Percentiles rank a stretch among this genome's conserved stretches.
These are phyloP conservation scores for Rhinatrema bivittatum DNA, from an alignment of 2,797 vertebrate genomes.

Conservation along the genomic window DNA sequence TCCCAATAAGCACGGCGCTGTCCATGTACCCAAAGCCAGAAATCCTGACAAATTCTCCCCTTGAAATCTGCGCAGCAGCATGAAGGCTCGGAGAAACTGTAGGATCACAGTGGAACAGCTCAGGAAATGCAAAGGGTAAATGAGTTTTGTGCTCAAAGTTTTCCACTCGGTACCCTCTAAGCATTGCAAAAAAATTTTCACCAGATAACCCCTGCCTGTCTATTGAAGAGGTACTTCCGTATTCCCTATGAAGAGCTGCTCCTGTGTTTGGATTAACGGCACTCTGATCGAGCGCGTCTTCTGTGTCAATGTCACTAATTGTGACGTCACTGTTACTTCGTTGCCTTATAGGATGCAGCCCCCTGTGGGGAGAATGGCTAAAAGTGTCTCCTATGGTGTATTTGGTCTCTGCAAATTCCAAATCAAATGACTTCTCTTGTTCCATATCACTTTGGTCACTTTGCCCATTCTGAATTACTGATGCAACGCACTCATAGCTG, in stretches of 20 bases:
- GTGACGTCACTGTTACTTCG: slow-evolving; percentile 96
- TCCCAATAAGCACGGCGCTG: slow-evolving; percentile 64
- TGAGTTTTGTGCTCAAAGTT: slow-evolving; percentile 69
- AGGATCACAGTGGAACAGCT: slow-evolving; percentile 75
- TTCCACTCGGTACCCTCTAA: slow-evolving; percentile 77
- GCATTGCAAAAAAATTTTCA: slow-evolving; percentile 85
- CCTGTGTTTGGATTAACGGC: slow-evolving; percentile 94
- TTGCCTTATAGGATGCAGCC: slow-evolving; percentile 86
- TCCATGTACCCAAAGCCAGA: slow-evolving; percentile 83
- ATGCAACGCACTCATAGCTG: slow-evolving; percentile 69
- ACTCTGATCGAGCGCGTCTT: slow-evolving; percentile 84
- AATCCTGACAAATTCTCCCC: slow-evolving; percentile 84
- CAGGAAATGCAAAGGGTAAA: slow-evolving; percentile 71
- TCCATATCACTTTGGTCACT: slow-evolving; percentile 66
- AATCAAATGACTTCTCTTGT: slow-evolving; percentile 60
- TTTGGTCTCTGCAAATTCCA: slow-evolving; percentile 69
- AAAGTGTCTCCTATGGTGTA: slow-evolving; percentile 78
- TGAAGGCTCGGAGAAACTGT: slow-evolving; percentile 84
- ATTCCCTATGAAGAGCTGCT: slow-evolving; percentile 86
- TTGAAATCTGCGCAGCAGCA: slow-evolving; percentile 83
- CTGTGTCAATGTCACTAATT: slow-evolving; percentile 91
- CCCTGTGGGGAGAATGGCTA: slow-evolving; percentile 74
- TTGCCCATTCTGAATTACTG: slow-evolving; percentile 75
- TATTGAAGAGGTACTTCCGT: slow-evolving; percentile 95
- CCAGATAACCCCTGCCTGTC: slow-evolving; percentile 82